phyloP scores from a whole-genome alignment of 1,140 invertebrate species.

The Aphelinus atriplicis region DNA sequence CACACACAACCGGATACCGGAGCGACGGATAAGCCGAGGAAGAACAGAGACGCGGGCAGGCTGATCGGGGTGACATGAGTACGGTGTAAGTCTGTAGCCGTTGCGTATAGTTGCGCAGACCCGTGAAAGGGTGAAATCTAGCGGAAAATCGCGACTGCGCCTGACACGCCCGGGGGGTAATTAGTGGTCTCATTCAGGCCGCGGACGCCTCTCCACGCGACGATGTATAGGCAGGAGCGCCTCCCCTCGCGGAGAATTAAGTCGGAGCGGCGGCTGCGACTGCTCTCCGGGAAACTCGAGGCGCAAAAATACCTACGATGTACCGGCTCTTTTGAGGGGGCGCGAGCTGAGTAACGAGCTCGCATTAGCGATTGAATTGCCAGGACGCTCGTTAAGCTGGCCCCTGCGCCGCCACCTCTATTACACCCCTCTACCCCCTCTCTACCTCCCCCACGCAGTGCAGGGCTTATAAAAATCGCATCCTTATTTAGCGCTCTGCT shows the following conservation, averaged over 20 bases:
- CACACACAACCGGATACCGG: no score
- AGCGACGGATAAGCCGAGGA: no score
- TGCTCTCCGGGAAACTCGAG: no score
- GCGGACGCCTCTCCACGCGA: neutral
- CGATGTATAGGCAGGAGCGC: neutral
- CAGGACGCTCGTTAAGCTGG: conserved; percentile 47
- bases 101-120: no score
- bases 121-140: conserved; percentile 34
- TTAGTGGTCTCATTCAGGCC: conserved; percentile 34
- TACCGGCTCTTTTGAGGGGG: conserved; percentile 24
- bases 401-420: no score
- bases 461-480: no score
- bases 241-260: neutral
- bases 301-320: conserved; percentile 7
- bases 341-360: conserved; percentile 44
- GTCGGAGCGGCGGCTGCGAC: neutral
- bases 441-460: no score
- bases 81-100: no score
- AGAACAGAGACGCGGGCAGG: no score
- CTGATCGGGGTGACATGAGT: no score
- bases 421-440: no score
- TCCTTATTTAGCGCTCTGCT: no score
- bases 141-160: conserved; percentile 21
- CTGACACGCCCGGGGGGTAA: conserved; percentile 4
- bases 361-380: conserved; percentile 52